These are phyloP conservation scores for Ochotona princeps DNA, from an alignment of 2,113 vertebrate species.

Conservation along the genomic window DNA sequence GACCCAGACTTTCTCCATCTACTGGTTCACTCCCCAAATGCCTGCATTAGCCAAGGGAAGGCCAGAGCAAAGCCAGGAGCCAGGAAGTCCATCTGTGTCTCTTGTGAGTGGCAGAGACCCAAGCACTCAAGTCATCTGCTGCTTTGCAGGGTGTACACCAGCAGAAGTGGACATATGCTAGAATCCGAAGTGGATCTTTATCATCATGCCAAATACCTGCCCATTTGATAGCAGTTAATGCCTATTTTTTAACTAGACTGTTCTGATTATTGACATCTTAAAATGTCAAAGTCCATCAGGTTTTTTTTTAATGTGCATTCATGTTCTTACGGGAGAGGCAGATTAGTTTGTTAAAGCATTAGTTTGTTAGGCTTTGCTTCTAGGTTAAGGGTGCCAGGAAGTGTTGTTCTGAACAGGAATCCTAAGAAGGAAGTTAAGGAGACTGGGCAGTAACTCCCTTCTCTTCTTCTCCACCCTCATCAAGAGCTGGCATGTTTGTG, in stretches of 20 bases:
- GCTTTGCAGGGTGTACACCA: too few relatives aligned
- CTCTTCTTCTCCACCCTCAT: background rate
- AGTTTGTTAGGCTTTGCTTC: constrained; percentile 42
- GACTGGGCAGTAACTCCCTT: background rate
- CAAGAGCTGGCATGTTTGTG: constrained; percentile 96
- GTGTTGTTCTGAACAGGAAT: background rate
- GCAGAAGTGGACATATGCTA: too few relatives aligned
- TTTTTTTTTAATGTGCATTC: constrained; percentile 5
- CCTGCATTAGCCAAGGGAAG: too few relatives aligned
- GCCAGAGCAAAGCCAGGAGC: too few relatives aligned
- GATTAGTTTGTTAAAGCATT: background rate
- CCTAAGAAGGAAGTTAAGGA: background rate
- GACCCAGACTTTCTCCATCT: too few relatives aligned
- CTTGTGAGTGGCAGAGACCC: too few relatives aligned
- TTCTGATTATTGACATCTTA: constrained; percentile 24
- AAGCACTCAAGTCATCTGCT: too few relatives aligned
- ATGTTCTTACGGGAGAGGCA: constrained; percentile 21
- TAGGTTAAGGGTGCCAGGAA: background rate
- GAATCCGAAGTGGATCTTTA: too few relatives aligned
- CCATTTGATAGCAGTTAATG: background rate
- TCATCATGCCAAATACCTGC: too few relatives aligned
- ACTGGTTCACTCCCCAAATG: too few relatives aligned
- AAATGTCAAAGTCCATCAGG: background rate
- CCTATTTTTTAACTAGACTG: background rate
- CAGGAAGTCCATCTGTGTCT: too few relatives aligned